A percentile compares a stretch with the other conserved stretches of the same genome.
phyloP scores from a whole-genome alignment of 2,888 invertebrate genomes.

The Iphiclides podalirius region DNA sequence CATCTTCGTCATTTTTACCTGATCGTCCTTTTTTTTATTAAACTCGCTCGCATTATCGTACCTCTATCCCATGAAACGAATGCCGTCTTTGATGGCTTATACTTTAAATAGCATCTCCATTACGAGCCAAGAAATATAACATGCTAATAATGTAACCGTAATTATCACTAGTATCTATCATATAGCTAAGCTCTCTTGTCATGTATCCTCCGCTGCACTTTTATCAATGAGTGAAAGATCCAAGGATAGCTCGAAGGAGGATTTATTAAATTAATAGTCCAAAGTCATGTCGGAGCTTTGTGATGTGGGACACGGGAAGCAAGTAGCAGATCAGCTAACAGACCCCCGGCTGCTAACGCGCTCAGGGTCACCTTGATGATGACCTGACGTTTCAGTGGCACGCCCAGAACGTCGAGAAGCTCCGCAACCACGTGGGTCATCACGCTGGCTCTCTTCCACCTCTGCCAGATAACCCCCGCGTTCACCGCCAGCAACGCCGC shows the following conservation, averaged over 20 bases:
- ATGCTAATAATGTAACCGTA: too few species aligned
- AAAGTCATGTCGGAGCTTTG: too few species aligned
- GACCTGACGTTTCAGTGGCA: conserved; percentile 47
- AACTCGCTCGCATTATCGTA: background rate
- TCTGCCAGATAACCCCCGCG: conserved; percentile 43
- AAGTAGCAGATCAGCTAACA: conserved; percentile 37
- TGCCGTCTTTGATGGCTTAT: background rate
- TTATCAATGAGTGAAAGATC: too few species aligned
- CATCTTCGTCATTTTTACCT: background rate
- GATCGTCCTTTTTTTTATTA: conserved; percentile 1
- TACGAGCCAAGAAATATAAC: too few species aligned
- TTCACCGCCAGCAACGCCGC: conserved; percentile 45
- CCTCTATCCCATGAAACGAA: background rate
- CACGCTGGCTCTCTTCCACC: conserved; percentile 46
- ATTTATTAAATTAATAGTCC: too few species aligned
- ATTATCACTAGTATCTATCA: too few species aligned
- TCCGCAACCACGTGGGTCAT: conserved; percentile 52
- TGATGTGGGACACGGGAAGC: conserved; percentile 10
- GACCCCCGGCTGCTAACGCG: conserved; percentile 28
- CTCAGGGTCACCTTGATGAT: conserved; percentile 44
- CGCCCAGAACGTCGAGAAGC: conserved; percentile 46
- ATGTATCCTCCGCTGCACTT: too few species aligned
- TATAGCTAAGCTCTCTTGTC: too few species aligned
- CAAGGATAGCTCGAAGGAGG: too few species aligned
- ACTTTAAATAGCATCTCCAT: too few species aligned